Evolutionary conservation across 2,113 vertebrate genomes (phyloP).

Genomic region (Eptesicus fuscus): DNA sequence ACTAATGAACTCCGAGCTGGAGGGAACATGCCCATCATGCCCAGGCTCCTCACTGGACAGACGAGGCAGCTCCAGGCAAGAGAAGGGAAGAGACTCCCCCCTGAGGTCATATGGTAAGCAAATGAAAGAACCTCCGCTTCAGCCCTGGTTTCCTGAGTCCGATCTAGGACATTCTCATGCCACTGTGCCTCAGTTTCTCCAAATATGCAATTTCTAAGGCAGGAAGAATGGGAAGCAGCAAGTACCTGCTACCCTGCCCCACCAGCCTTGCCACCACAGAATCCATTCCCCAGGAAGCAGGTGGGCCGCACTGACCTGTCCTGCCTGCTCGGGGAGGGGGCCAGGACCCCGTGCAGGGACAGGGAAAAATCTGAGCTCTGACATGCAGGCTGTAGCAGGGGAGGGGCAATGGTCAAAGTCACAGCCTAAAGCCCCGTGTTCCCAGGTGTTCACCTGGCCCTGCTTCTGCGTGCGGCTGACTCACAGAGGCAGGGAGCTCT

Average conservation of each 20-base stretch:
- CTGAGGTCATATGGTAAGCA: neutral
- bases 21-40: neutral
- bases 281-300: neutral
- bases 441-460: neutral
- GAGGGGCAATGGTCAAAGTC: neutral
- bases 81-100: neutral
- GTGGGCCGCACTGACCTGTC: neutral
- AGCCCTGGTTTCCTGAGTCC: neutral
- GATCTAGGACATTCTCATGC: neutral
- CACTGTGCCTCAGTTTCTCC: neutral
- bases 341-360: neutral
- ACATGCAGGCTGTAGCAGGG: too few species aligned
- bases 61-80: neutral
- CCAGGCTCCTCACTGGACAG: neutral
- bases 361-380: accelerated
- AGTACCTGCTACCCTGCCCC: accelerated
- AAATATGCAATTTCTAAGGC: neutral
- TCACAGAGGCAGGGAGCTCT: neutral
- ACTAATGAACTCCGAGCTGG: neutral
- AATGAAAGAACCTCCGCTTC: neutral
- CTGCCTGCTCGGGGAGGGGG: too few species aligned
- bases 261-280: neutral
- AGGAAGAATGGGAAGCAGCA: neutral
- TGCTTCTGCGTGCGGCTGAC: slow-evolving; percentile 1
- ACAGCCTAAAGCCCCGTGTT: neutral